These are phyloP conservation scores for Pycnonotus jocosus DNA, from an alignment of 2,113 vertebrate genomes.

Conservation along the genomic window DNA sequence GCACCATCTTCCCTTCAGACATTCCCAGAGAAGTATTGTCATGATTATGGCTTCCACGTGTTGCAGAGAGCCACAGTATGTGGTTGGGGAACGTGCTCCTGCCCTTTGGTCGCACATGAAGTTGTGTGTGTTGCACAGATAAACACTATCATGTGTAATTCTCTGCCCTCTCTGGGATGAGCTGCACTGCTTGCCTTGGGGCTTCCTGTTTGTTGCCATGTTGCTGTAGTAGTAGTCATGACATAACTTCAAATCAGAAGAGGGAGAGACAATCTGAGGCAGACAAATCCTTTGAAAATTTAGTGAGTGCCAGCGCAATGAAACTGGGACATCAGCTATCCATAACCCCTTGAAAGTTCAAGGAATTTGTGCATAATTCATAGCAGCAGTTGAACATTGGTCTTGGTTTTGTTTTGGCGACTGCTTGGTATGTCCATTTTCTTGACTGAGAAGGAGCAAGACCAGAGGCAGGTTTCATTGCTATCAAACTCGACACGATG, in stretches of 20 bases:
- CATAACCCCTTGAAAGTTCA: neutral
- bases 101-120: neutral
- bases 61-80: neutral
- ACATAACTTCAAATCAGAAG: neutral
- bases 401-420: neutral
- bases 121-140: neutral
- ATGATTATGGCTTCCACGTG: neutral
- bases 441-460: neutral
- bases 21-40: neutral
- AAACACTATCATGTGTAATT: neutral
- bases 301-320: neutral
- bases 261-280: neutral
- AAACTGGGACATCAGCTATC: neutral
- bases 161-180: neutral
- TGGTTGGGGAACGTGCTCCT: accelerated
- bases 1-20: neutral
- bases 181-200: neutral
- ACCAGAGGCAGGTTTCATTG: neutral
- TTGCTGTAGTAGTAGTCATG: neutral
- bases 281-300: neutral
- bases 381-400: neutral
- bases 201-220: neutral
- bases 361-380: neutral
- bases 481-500: neutral
- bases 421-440: neutral